Evolutionary conservation across 2,113 vertebrate species (phyloP).

Genomic region (Hemibates koningsi): DNA sequence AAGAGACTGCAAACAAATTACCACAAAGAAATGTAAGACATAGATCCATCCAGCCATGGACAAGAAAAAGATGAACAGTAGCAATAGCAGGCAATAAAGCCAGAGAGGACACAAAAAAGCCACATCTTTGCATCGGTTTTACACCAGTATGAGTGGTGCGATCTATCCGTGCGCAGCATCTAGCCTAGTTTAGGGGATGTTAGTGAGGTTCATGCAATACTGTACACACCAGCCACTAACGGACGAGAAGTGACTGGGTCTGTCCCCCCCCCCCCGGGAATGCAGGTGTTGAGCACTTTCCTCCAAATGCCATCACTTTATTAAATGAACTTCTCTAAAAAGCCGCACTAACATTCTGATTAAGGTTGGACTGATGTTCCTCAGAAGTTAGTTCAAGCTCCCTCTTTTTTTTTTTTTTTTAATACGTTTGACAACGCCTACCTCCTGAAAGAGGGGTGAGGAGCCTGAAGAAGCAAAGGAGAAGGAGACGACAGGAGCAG

Average conservation of each 20-base stretch:
- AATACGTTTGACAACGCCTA: conserved; percentile 39
- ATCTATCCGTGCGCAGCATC: background rate
- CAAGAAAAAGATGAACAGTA: background rate
- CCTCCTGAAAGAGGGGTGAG: conserved; percentile 30
- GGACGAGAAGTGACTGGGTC: background rate
- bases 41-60: background rate
- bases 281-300: background rate
- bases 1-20: background rate
- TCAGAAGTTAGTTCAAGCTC: conserved; percentile 56
- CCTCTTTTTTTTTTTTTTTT: background rate
- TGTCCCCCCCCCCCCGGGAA: background rate
- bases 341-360: conserved; percentile 29
- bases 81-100: background rate
- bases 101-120: background rate
- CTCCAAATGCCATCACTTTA: conserved; percentile 28
- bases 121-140: background rate
- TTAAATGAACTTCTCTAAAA: conserved; percentile 40
- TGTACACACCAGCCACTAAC: background rate
- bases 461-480: conserved; percentile 23
- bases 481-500: conserved; percentile 42
- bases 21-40: background rate
- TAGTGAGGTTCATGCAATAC: background rate
- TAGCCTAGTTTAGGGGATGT: background rate
- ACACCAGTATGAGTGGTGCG: background rate
- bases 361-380: conserved; percentile 59